Percentiles rank a stretch among this genome's conserved stretches.
Conservation (phyloP, 1,140 invertebrate species). For the Pseudachorutes palmiensis region DNA sequence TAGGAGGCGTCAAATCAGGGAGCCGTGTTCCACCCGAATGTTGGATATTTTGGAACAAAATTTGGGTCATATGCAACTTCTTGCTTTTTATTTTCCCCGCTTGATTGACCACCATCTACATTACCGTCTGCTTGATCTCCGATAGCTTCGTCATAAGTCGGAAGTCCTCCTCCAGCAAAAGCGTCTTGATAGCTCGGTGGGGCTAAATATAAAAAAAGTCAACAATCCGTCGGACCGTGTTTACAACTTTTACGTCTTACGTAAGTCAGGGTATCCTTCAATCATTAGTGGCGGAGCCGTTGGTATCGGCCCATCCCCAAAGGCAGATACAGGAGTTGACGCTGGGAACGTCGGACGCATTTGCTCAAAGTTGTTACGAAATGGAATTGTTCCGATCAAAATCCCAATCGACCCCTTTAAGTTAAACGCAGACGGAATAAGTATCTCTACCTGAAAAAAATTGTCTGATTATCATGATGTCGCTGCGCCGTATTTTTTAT, state of each 20-base stretch:
- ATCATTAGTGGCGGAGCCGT: not conserved
- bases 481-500: too few species aligned
- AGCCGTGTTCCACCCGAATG: not conserved
- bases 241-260: not conserved
- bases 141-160: not conserved
- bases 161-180: not conserved
- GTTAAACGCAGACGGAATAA: not conserved
- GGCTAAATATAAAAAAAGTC: not conserved
- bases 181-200: not conserved
- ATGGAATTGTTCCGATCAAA: constrained; percentile 14
- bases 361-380: constrained; percentile 5
- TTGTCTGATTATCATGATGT: not conserved
- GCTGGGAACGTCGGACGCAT: not conserved
- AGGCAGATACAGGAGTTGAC: not conserved
- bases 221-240: too few species aligned
- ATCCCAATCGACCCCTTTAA: not conserved
- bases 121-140: not conserved
- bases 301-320: not conserved
- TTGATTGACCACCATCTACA: not conserved
- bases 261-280: not conserved
- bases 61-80: not conserved
- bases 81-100: too few species aligned
- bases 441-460: not conserved
- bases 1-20: too few species aligned
- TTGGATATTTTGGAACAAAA: not conserved